A percentile compares a stretch with the other conserved stretches of the same genome.
These are phyloP conservation scores for Numida meleagris DNA, from an alignment of 2,113 vertebrate species.

Conservation along the genomic window DNA sequence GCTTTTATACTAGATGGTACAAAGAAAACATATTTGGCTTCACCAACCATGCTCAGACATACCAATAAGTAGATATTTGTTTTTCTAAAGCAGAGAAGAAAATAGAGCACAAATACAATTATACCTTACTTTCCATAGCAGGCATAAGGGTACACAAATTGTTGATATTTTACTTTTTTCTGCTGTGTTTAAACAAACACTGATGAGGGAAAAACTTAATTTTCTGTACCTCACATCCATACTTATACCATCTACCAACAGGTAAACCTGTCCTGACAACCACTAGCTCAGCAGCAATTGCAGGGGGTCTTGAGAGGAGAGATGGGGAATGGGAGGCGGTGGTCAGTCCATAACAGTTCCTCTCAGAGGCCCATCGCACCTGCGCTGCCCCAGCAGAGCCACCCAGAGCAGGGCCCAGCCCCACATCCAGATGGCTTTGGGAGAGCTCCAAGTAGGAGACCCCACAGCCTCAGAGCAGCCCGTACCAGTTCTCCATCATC, in stretches of 20 bases:
- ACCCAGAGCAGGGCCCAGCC: not conserved
- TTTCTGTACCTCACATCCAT: not conserved
- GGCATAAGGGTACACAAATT: not conserved
- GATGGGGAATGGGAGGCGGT: not conserved
- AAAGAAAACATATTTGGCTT: not conserved
- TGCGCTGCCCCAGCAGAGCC: not conserved
- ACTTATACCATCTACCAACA: not conserved
- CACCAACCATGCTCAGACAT: not conserved
- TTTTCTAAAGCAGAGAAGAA: not conserved
- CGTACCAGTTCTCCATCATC: no score
- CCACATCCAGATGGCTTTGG: not conserved
- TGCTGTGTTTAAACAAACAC: not conserved
- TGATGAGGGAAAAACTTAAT: not conserved
- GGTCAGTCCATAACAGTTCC: not conserved
- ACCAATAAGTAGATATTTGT: not conserved
- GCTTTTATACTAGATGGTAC: not conserved
- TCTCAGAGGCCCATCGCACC: no score
- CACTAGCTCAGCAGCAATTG: not conserved
- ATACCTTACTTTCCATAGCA: not conserved
- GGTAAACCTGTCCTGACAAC: not conserved
- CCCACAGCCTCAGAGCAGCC: no score
- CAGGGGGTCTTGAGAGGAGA: not conserved
- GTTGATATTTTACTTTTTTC: not conserved
- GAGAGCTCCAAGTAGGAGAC: not conserved
- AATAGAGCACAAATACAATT: not conserved